Evolutionary conservation across 2,797 vertebrate species (phyloP), one percentile per base, ranked within the genome.

Genomic region (Mormyrus hasselquistii): DNA sequence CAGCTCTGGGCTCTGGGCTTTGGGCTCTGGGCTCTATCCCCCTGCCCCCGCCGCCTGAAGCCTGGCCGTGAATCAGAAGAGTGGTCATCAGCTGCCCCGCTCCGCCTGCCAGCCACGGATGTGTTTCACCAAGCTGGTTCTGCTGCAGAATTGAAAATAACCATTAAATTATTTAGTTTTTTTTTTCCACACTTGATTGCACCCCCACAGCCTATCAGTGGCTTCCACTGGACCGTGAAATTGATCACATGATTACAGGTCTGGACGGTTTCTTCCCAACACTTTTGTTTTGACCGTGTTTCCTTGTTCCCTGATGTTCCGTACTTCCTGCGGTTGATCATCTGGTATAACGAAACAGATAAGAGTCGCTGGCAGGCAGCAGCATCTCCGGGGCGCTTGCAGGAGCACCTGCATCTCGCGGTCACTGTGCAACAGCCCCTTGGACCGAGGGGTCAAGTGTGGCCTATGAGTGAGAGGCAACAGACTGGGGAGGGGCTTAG

Each of bases 231-330:
- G 69, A 41, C 69, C 34, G 14, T 76, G 69, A 76, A 76, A 76
- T 76, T 76, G 84, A 52, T 86, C 84, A 53, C 29, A 52, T 86
- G 84, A 55, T 86, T 86, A 55, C 29, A 50, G 34, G 52, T 41
- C 1, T 25, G 6, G 84, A 53, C 50, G 1, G 7, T 38, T 57
- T 55, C 29, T 25, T 86, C 69, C 7, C 2, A 0, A 4, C 14
- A 5, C 69, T 34, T 41, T 38, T 6, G 69, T 41, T 38, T 38
- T 38, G 69, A 73, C 69, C 0, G 29, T 38, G 29, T 16, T 41
- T 76, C 34, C 34, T 76, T 76, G 69, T 4, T 76, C 34, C 34
- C 69, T 1, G 14, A 41, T 5, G 12, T 14, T 38, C 34, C 38
- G 0, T 6, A 76, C 22, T 76, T 19, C 34, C 69, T 41, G 34